These are phyloP conservation scores for Manis javanica DNA, from an alignment of 2,797 vertebrate species.

Conservation along the genomic window DNA sequence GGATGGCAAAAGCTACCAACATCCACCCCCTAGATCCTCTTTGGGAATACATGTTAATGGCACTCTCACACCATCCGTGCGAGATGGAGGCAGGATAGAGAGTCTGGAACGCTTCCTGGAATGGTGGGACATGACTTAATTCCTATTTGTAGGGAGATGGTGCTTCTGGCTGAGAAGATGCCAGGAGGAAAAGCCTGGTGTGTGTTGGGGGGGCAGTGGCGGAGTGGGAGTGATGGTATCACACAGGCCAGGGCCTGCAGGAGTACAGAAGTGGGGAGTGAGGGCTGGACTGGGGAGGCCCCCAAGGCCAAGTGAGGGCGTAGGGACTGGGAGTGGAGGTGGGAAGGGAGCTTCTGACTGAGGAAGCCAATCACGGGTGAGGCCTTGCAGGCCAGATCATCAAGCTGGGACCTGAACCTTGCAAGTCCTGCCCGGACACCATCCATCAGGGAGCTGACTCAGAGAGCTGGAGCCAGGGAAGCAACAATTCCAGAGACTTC, in stretches of 20 bases:
- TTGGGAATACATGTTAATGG: background rate
- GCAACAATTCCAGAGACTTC: constrained; percentile 53
- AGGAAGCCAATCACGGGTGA: rapidly evolving
- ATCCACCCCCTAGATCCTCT: rapidly evolving
- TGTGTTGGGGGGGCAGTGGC: rapidly evolving
- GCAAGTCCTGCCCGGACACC: constrained; percentile 42
- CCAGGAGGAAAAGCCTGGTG: background rate
- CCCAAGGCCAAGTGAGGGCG: background rate
- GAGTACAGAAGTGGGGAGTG: background rate
- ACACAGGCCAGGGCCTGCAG: background rate
- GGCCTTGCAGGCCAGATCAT: background rate
- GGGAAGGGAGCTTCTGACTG: background rate
- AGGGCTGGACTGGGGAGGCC: background rate
- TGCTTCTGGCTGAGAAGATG: background rate
- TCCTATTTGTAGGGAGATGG: background rate
- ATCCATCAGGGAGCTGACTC: constrained; percentile 75
- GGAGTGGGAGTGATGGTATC: background rate
- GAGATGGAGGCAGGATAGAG: background rate
- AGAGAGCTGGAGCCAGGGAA: constrained; percentile 49
- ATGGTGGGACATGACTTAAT: background rate
- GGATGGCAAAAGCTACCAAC: background rate
- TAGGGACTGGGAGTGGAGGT: background rate
- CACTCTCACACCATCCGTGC: background rate
- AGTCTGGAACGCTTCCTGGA: background rate
- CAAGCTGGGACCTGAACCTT: constrained; percentile 33